Evolutionary conservation across 2,113 vertebrate species (phyloP), one percentile per base, ranked within the genome.

Genomic region (Vireo altiloquus): DNA sequence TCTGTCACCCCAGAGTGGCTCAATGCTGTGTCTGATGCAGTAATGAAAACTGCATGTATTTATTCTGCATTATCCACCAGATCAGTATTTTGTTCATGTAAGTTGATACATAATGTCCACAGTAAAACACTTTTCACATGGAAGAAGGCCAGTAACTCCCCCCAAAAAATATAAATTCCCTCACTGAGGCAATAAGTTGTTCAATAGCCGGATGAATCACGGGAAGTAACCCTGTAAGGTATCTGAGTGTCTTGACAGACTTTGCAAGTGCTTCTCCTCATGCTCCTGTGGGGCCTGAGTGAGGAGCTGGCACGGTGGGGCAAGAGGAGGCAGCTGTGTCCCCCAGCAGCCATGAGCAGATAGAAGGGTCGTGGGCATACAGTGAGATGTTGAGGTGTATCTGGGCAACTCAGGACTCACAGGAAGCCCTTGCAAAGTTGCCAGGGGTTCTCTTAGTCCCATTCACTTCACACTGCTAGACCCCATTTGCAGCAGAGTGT

Each of bases 231-330:
- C 5, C 21, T 70, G 17, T n/a, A 65, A 61, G 15, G 10, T 74
- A 22, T 40, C 40, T 35, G 11, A 71, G 19, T 31, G 22, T 18
- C 47, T 18, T 72, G 64, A 33, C 37, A 82, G 42, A 39, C 12
- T 65, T 89, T 61, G n/a, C 35, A 65, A 25, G 39, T 12, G 72
- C 63, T 23, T 87, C 9, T 74, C 30, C 42, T 35, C 15, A 8
- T 0, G 0, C 5, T 85, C 10, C 42, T 7, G 0, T 31, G n/a
- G 13, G 17, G 11, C 37, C 49, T 60, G 44, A 70, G 20, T 30
- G 59, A 61, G 65, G 37, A 85, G 49, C 17, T 82, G 66, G 20
- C 44, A 40, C 0, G 0, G 15, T 15, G 57, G 17, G 18, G 11
- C 11, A 15, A 61, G 9, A 44, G 49, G 17, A 82, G 16, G n/a